Conservation (phyloP, 2,888 invertebrate species). For the Ditylenchus weischeri region DNA sequence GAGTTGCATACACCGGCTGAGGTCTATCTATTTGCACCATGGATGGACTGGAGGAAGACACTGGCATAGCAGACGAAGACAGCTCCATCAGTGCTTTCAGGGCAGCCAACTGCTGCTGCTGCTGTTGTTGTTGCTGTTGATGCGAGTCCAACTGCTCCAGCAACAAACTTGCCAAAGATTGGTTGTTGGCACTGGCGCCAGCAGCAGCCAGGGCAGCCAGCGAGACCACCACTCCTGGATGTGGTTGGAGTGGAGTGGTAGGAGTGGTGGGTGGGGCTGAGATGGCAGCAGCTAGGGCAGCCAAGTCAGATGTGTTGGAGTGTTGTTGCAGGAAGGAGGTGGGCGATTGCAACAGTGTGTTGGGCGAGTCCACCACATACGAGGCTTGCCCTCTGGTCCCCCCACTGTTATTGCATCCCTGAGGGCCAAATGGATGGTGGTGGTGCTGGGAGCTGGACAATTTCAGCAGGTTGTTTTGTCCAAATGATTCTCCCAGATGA, state of each 20-base stretch:
- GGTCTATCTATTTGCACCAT: background rate
- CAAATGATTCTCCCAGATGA: background rate
- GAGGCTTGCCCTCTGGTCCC: background rate
- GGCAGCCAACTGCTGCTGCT: conserved; percentile 8
- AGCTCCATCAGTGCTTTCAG: conserved; percentile 19
- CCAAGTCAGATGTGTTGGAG: background rate
- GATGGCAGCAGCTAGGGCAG: background rate
- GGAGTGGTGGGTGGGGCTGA: conserved; percentile 7
- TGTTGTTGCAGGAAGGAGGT: conserved; percentile 5
- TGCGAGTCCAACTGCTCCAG: conserved; percentile 4
- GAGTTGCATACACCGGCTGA: background rate
- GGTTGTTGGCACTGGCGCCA: too few relatives aligned
- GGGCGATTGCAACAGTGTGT: background rate
- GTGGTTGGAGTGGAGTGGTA: background rate
- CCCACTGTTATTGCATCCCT: background rate
- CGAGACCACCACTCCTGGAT: too few relatives aligned
- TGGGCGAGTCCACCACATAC: background rate
- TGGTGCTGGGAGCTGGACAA: background rate
- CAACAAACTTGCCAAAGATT: background rate
- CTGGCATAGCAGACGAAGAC: background rate
- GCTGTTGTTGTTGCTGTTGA: conserved; percentile 6
- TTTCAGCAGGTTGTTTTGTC: background rate
- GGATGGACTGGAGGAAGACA: background rate
- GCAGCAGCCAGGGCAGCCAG: too few relatives aligned
- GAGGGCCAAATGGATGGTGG: background rate